Conservation (phyloP, 1,140 invertebrate genomes). For the Drosophila ogumai region DNA sequence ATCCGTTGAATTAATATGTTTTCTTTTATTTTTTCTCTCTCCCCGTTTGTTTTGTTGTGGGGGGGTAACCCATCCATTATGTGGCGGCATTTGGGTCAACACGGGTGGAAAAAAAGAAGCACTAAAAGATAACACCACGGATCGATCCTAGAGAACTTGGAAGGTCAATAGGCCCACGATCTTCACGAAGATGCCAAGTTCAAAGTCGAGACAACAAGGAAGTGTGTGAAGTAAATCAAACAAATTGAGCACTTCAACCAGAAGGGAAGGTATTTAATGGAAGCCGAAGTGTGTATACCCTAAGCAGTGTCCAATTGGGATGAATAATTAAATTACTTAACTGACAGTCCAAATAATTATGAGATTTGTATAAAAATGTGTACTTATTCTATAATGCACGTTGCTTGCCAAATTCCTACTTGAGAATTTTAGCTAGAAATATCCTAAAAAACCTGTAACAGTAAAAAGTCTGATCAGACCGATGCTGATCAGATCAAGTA, state of each 20-base stretch:
- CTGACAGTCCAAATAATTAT: not conserved
- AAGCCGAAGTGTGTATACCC: not conserved
- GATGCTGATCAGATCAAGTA: not conserved
- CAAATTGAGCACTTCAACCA: slow-evolving; percentile 22
- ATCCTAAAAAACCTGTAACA: too few relatives aligned
- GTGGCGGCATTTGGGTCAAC: slow-evolving; percentile 54
- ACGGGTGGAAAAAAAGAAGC: slow-evolving; percentile 6
- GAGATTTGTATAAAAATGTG: not conserved
- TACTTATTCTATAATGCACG: not conserved
- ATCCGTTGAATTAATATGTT: slow-evolving; percentile 43
- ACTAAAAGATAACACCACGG: slow-evolving; percentile 13
- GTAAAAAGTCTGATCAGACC: too few relatives aligned
- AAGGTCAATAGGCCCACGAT: slow-evolving; percentile 53
- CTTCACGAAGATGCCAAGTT: slow-evolving; percentile 53
- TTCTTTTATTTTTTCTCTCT: slow-evolving; percentile 1
- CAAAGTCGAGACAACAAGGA: slow-evolving; percentile 62
- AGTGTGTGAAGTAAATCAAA: slow-evolving; percentile 46
- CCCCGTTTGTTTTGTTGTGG: not conserved
- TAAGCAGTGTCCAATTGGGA: not conserved
- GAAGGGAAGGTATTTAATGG: not conserved
- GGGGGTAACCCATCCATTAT: slow-evolving; percentile 5
- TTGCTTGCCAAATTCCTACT: not conserved
- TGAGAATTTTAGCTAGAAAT: not conserved
- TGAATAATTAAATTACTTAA: not conserved
- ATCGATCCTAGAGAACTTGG: slow-evolving; percentile 29